Conservation (phyloP, 2,888 invertebrate genomes). For the Dryocosmus kuriphilus region DNA sequence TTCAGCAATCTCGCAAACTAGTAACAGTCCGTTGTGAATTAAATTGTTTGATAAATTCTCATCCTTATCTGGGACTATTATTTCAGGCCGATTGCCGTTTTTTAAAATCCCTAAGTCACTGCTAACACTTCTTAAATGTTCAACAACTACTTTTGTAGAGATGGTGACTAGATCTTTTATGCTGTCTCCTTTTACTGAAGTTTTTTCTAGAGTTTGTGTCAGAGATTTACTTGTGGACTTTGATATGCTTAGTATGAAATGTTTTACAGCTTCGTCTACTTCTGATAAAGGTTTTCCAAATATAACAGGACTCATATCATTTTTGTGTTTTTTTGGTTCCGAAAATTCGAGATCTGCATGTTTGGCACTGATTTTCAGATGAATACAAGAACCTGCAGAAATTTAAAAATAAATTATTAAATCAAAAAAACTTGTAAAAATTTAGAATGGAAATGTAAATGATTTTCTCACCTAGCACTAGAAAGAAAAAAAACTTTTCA, state of each 20-base stretch:
- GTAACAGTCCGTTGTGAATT: neutral
- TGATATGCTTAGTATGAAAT: neutral
- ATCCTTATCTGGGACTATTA: neutral
- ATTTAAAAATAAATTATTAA: neutral
- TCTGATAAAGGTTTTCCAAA: constrained; percentile 19
- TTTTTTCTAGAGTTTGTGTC: neutral
- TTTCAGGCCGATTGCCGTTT: neutral
- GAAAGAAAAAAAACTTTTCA: neutral
- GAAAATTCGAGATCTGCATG: neutral
- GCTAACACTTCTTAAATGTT: neutral
- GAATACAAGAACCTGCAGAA: neutral
- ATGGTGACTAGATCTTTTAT: neutral
- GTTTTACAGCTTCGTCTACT: constrained; percentile 9
- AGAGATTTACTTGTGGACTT: neutral
- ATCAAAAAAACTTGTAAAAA: neutral
- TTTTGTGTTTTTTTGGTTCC: neutral
- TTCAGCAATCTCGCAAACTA: neutral
- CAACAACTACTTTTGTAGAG: neutral
- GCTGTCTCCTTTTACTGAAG: neutral
- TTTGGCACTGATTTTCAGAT: neutral
- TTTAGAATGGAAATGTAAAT: neutral
- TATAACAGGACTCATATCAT: neutral
- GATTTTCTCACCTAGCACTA: neutral
- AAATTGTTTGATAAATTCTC: neutral
- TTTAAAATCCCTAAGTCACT: neutral